These are phyloP conservation scores for Premnoplex brunnescens DNA, from an alignment of 2,797 vertebrate species.

Conservation along the genomic window DNA sequence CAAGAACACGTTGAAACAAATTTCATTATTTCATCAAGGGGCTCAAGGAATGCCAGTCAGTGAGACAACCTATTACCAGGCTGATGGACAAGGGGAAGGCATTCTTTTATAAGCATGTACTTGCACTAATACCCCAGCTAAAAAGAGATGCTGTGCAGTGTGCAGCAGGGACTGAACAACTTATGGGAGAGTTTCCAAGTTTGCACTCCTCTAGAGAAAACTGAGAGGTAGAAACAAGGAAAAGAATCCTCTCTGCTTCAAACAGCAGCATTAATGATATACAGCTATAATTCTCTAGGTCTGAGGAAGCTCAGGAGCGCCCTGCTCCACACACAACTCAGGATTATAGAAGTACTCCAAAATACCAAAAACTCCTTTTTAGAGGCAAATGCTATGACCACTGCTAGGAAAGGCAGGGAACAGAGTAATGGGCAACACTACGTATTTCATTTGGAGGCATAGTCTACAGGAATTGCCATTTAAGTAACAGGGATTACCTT, in stretches of 20 bases:
- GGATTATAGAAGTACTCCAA: background rate
- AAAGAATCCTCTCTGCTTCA: background rate
- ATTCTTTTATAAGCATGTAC: background rate
- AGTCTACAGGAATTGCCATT: background rate
- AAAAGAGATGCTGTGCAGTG: background rate
- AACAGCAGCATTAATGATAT: background rate
- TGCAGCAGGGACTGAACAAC: background rate
- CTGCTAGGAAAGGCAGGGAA: background rate
- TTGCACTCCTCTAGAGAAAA: background rate
- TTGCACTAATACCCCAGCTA: background rate
- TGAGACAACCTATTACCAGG: background rate
- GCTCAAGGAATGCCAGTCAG: background rate
- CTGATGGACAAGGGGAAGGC: background rate
- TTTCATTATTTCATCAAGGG: background rate
- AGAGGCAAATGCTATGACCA: background rate
- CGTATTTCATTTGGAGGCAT: background rate
- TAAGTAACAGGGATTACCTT: constrained; percentile 81
- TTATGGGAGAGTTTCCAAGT: background rate
- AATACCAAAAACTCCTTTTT: background rate
- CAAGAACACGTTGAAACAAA: background rate
- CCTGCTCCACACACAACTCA: background rate
- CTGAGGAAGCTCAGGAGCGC: background rate
- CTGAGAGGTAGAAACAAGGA: background rate
- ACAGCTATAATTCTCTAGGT: background rate
- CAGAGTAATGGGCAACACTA: background rate